These are phyloP conservation scores for Dendrophyllia cribrosa DNA, from an alignment of 64 coral and sea anemone species.

Conservation along the genomic window DNA sequence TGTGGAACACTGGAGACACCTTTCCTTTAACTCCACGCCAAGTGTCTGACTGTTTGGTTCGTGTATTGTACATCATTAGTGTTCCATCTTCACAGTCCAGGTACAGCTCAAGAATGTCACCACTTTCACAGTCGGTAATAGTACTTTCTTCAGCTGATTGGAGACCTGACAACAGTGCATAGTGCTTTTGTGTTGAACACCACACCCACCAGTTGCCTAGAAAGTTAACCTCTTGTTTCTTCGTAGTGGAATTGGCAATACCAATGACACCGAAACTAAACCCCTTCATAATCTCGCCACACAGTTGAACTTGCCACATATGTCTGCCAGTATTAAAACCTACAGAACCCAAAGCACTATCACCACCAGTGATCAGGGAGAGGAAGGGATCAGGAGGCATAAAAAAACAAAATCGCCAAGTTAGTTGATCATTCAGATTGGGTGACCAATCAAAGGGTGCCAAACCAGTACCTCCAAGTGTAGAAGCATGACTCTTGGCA, in stretches of 20 bases:
- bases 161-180: not conserved
- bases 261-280: not conserved
- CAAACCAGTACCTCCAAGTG: too few relatives aligned
- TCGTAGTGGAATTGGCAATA: not conserved
- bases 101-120: not conserved
- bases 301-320: not conserved
- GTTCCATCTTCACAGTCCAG: not conserved
- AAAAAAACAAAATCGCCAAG: too few relatives aligned
- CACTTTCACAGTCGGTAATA: not conserved
- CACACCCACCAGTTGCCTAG: not conserved
- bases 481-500: too few relatives aligned
- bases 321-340: not conserved
- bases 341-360: not conserved
- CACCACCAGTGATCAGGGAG: not conserved
- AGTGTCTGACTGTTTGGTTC: not conserved
- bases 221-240: not conserved
- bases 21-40: not conserved
- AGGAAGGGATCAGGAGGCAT: too few relatives aligned
- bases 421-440: too few relatives aligned
- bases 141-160: not conserved
- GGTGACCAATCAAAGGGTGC: too few relatives aligned
- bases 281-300: not conserved
- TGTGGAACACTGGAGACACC: constrained; percentile 2
- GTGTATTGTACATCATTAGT: not conserved
- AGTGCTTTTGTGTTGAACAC: not conserved